Percentiles rank a stretch among this genome's conserved stretches.
phyloP scores from a whole-genome alignment of 1,140 invertebrate genomes.

The Diorhabda carinulata region DNA sequence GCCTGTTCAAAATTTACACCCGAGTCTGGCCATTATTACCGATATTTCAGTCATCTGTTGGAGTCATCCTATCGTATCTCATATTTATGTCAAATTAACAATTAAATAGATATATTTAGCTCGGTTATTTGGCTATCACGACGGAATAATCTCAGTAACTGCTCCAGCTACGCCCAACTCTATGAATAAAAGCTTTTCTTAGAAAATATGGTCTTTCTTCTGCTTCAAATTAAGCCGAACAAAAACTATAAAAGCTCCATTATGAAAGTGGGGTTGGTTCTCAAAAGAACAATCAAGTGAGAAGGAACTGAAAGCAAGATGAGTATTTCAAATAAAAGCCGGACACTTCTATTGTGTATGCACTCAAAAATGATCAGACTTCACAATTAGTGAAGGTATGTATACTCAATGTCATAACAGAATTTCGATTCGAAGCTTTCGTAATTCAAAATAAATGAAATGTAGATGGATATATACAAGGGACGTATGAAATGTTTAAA shows the following conservation, averaged over 20 bases:
- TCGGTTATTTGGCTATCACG: too few relatives aligned
- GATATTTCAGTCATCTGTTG: too few relatives aligned
- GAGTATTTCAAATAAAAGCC: constrained; percentile 2
- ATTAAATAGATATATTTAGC: too few relatives aligned
- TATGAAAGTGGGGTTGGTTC: not conserved
- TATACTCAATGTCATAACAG: not conserved
- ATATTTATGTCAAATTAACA: too few relatives aligned
- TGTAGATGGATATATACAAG: too few relatives aligned
- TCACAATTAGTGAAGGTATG: not conserved
- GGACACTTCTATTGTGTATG: not conserved
- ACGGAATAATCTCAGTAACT: too few relatives aligned
- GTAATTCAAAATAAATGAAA: too few relatives aligned
- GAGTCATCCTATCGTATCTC: too few relatives aligned
- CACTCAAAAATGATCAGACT: constrained; percentile 2
- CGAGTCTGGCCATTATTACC: too few relatives aligned
- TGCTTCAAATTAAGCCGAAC: not conserved
- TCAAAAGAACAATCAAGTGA: not conserved
- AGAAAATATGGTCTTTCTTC: constrained; percentile 1
- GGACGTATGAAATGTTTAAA: too few relatives aligned
- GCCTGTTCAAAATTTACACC: too few relatives aligned
- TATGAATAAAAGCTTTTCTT: not conserved
- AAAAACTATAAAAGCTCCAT: constrained; percentile 2
- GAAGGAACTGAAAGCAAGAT: not conserved
- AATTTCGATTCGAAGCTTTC: too few relatives aligned
- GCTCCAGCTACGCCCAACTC: not conserved